phyloP scores from a whole-genome alignment of 23 tunicate genomes.

The Trididemnum miniatum region DNA sequence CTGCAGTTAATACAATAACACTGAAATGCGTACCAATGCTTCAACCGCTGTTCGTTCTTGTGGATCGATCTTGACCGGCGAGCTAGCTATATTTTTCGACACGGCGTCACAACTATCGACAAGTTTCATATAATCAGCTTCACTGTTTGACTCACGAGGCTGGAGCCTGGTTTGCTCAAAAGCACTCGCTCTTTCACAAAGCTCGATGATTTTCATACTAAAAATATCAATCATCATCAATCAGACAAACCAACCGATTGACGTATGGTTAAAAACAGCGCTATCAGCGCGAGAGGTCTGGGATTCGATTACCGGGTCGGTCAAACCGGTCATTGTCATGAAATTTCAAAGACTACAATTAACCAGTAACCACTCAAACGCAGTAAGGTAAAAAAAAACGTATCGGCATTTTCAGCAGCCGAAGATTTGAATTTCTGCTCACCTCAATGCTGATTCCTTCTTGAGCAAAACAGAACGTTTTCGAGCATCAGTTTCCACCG shows the following conservation, averaged over 20 bases:
- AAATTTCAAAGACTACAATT: too few relatives aligned
- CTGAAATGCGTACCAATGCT: conserved; percentile 51
- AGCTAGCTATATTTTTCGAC: conserved; percentile 29
- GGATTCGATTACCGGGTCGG: too few relatives aligned
- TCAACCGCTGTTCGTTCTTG: conserved; percentile 67
- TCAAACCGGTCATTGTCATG: too few relatives aligned
- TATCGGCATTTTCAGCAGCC: too few relatives aligned
- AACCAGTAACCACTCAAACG: too few relatives aligned
- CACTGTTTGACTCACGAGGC: conserved; percentile 12
- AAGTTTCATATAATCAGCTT: conserved; percentile 36
- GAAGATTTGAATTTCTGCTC: neutral
- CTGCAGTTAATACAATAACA: too few relatives aligned
- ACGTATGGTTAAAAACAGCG: too few relatives aligned
- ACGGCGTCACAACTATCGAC: conserved; percentile 55
- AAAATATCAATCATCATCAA: too few relatives aligned
- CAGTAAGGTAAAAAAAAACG: neutral
- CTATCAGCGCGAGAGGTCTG: too few relatives aligned
- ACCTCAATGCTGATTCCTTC: conserved; percentile 71
- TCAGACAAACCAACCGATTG: too few relatives aligned
- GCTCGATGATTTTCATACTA: conserved; percentile 62
- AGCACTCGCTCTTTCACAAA: conserved; percentile 64
- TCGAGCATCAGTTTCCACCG: conserved; percentile 69
- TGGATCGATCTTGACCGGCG: conserved; percentile 51
- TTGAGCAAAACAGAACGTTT: conserved; percentile 38
- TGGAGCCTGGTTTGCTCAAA: conserved; percentile 67